Evolutionary conservation across 2,888 invertebrate species (phyloP).

Genomic region (Aquatica leii): DNA sequence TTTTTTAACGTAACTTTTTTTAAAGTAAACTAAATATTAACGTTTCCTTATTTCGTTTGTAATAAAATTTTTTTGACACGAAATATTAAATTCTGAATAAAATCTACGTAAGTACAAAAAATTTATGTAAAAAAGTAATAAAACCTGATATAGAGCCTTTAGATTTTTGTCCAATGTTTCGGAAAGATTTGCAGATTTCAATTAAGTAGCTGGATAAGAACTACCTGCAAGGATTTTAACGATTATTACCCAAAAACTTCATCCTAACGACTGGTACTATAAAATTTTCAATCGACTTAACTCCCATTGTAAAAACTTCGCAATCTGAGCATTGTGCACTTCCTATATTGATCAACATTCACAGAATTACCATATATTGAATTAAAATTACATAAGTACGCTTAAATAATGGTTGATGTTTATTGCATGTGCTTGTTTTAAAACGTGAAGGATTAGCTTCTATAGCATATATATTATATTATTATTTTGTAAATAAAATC

Average conservation of each 20-base stretch:
- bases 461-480: too few species aligned
- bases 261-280: slow-evolving; percentile 47
- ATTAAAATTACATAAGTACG: background rate
- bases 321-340: slow-evolving; percentile 25
- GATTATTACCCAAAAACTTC: slow-evolving; percentile 51
- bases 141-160: slow-evolving; percentile 47
- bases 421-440: background rate
- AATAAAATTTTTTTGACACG: too few species aligned
- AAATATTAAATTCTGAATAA: too few species aligned
- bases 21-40: too few species aligned
- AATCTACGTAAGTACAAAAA: too few species aligned
- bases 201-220: slow-evolving; percentile 52
- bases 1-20: too few species aligned
- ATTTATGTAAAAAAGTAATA: slow-evolving; percentile 48
- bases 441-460: too few species aligned
- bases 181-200: slow-evolving; percentile 55
- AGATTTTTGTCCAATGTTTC: slow-evolving; percentile 47
- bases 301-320: slow-evolving; percentile 26
- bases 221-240: slow-evolving; percentile 52
- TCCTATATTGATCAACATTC: slow-evolving; percentile 15
- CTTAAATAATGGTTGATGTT: background rate
- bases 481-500: background rate
- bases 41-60: too few species aligned
- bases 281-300: slow-evolving; percentile 48
- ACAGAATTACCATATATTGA: slow-evolving; percentile 17